Percentiles rank a stretch among this genome's conserved stretches.
These are phyloP conservation scores for Motacilla alba DNA, from an alignment of 2,113 vertebrate genomes.

Conservation along the genomic window DNA sequence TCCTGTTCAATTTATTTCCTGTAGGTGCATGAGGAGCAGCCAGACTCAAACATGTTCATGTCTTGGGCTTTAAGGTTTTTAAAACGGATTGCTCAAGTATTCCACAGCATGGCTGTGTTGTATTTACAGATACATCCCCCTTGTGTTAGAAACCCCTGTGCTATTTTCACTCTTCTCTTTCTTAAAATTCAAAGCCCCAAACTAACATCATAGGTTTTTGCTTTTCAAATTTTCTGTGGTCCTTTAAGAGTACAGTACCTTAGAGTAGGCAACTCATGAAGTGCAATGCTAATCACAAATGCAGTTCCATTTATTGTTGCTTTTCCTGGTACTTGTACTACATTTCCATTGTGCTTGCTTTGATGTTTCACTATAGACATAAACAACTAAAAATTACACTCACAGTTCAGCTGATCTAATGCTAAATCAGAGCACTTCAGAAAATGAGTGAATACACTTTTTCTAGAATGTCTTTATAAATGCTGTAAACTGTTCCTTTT, in stretches of 20 bases:
- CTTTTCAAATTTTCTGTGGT: background rate
- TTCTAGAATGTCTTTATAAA: background rate
- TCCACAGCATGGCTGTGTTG: background rate
- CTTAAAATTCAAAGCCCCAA: background rate
- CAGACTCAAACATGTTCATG: background rate
- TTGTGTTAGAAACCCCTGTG: background rate
- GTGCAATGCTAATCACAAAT: background rate
- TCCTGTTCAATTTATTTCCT: background rate
- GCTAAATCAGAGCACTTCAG: background rate
- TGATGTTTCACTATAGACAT: background rate
- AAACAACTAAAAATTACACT: background rate
- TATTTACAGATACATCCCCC: background rate
- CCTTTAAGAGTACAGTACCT: background rate
- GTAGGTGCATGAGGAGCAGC: conserved; percentile 7
- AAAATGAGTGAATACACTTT: background rate
- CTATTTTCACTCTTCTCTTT: background rate
- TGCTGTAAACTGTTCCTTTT: background rate
- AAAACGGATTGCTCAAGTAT: background rate
- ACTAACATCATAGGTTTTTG: background rate
- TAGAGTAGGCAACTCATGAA: background rate
- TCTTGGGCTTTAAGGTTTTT: background rate
- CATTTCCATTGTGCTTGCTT: background rate
- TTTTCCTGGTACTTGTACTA: background rate
- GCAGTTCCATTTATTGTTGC: background rate
- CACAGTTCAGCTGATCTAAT: background rate